A percentile compares a stretch with the other conserved stretches of the same genome.
Conservation (phyloP, 2,888 invertebrate species). For the Erebia aethiops region DNA sequence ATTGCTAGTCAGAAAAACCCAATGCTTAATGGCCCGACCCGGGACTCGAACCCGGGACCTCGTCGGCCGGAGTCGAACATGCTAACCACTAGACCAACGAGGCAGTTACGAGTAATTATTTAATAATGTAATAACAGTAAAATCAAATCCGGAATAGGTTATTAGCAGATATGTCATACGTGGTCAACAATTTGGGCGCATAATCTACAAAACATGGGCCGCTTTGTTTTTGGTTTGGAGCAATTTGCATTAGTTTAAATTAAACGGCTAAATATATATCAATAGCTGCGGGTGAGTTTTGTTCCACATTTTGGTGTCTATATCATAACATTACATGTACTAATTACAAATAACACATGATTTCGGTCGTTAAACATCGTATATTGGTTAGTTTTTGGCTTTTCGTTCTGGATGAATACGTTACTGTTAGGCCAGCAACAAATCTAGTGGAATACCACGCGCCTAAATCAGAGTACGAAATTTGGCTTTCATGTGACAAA, state of each 20-base stretch:
- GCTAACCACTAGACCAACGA: too few species aligned
- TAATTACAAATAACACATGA: conserved; percentile 31
- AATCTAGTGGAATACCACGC: too few species aligned
- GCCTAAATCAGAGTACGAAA: too few species aligned
- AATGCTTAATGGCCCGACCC: too few species aligned
- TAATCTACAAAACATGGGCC: conserved; percentile 34
- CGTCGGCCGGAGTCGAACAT: too few species aligned
- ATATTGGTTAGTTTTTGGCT: conserved; percentile 16
- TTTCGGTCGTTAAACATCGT: conserved; percentile 17
- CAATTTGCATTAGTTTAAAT: conserved; percentile 37
- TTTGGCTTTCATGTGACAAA: too few species aligned
- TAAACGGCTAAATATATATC: conserved; percentile 38
- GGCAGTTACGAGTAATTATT: too few species aligned
- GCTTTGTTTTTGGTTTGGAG: conserved; percentile 31
- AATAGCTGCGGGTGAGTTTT: conserved; percentile 34
- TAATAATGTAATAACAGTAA: background rate
- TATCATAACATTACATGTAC: conserved; percentile 26
- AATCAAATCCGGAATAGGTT: conserved; percentile 7
- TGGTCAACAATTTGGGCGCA: conserved; percentile 27
- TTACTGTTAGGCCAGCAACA: background rate
- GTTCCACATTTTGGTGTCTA: conserved; percentile 25
- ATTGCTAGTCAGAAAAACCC: too few species aligned
- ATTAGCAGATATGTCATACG: conserved; percentile 11
- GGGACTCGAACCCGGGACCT: too few species aligned
- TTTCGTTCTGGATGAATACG: background rate